Evolutionary conservation across 1,140 invertebrate genomes (phyloP).

Genomic region (Neoseiulus cucumeris): DNA sequence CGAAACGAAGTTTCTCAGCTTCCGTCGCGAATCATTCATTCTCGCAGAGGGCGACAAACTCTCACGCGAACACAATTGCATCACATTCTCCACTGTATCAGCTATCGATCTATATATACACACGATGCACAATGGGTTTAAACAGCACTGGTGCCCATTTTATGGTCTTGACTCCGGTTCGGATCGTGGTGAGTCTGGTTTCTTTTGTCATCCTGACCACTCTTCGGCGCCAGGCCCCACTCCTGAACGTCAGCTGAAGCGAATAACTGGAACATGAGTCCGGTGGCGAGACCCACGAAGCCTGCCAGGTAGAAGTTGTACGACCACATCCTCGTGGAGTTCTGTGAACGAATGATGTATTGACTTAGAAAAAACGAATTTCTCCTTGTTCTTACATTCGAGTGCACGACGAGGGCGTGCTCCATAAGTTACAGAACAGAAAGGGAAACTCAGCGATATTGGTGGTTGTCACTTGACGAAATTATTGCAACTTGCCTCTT

Average conservation of each 20-base stretch:
- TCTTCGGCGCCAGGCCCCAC: constrained; percentile 33
- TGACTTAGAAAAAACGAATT: too few relatives aligned
- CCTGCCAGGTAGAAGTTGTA: constrained; percentile 60
- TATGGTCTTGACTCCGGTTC: not conserved
- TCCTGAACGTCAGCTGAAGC: constrained; percentile 56
- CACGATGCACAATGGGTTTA: not conserved
- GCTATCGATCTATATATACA: not conserved
- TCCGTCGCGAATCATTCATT: not conserved
- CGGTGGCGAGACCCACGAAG: constrained; percentile 47
- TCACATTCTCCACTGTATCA: not conserved
- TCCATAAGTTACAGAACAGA: too few relatives aligned
- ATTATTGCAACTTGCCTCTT: not conserved
- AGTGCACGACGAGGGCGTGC: too few relatives aligned
- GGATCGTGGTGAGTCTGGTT: not conserved
- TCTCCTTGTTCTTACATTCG: too few relatives aligned
- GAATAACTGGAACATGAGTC: constrained; percentile 51
- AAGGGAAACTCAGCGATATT: too few relatives aligned
- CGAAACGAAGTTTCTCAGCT: too few relatives aligned
- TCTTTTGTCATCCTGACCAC: not conserved
- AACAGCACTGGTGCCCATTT: not conserved
- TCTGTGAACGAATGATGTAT: not conserved
- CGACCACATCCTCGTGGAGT: constrained; percentile 36
- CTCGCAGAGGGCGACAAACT: not conserved
- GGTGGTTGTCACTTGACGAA: too few relatives aligned
- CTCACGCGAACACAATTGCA: not conserved